Evolutionary conservation across 1,140 invertebrate species (phyloP).

Genomic region (Hyposmocoma kahamanoa): DNA sequence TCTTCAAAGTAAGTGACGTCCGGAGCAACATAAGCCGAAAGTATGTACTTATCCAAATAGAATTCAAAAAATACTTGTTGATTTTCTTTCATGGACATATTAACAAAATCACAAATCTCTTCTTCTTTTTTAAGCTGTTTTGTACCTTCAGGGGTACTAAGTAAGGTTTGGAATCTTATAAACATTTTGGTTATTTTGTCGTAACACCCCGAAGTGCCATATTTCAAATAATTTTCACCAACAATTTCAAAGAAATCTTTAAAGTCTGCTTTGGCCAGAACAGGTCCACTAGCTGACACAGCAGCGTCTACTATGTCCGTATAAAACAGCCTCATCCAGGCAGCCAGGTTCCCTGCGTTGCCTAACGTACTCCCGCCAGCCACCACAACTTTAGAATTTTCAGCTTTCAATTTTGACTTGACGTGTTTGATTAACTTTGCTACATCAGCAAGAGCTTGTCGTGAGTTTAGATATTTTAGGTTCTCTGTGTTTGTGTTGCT

Average conservation of each 20-base stretch:
- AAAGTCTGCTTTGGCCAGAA: constrained; percentile 77
- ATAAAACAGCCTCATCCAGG: constrained; percentile 82
- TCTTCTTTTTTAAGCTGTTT: constrained; percentile 6
- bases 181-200: constrained; percentile 1
- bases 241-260: constrained; percentile 13
- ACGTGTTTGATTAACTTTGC: constrained; percentile 76
- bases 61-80: no score
- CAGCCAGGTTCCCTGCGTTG: constrained; percentile 77
- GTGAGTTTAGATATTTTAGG: constrained; percentile 77
- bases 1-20: neutral
- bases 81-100: no score
- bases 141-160: constrained; percentile 5
- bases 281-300: constrained; percentile 80
- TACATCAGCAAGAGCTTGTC: constrained; percentile 81
- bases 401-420: constrained; percentile 42
- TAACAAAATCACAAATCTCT: neutral
- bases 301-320: constrained; percentile 81
- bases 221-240: neutral
- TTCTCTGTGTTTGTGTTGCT: constrained; percentile 72
- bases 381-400: constrained; percentile 70
- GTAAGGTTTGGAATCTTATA: neutral
- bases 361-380: constrained; percentile 86
- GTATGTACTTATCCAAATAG: no score
- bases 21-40: constrained; percentile 5
- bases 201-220: constrained; percentile 2